These are phyloP conservation scores for Hemistola chrysoprasaria DNA, from an alignment of 2,888 invertebrate genomes.

Conservation along the genomic window DNA sequence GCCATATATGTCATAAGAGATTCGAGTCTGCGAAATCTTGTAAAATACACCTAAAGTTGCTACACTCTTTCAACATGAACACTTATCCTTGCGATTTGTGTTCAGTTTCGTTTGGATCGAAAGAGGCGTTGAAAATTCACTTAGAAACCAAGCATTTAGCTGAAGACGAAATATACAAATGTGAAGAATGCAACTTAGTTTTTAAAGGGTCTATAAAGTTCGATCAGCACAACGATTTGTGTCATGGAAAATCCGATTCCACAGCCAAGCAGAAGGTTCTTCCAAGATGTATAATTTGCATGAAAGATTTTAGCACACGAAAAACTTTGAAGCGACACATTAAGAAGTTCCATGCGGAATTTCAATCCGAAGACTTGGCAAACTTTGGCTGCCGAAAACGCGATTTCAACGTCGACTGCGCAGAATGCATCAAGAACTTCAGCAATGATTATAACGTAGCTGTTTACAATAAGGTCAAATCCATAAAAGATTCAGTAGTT, in stretches of 20 bases:
- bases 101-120: constrained; percentile 56
- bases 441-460: constrained; percentile 45
- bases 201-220: constrained; percentile 62
- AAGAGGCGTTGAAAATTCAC: constrained; percentile 55
- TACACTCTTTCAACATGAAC: constrained; percentile 66
- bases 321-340: constrained; percentile 67
- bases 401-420: constrained; percentile 51
- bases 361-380: constrained; percentile 56
- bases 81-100: constrained; percentile 63
- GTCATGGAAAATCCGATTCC: constrained; percentile 39
- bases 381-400: constrained; percentile 45
- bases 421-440: constrained; percentile 55
- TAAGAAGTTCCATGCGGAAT: constrained; percentile 61
- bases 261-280: constrained; percentile 41
- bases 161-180: constrained; percentile 64
- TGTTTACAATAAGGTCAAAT: constrained; percentile 46
- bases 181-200: constrained; percentile 60
- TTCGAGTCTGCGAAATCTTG: constrained; percentile 72
- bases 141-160: constrained; percentile 57
- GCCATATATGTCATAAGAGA: constrained; percentile 62
- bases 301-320: constrained; percentile 65
- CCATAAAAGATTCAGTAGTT: constrained; percentile 44
- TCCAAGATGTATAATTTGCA: constrained; percentile 61
- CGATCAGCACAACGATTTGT: constrained; percentile 50
- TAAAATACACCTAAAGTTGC: constrained; percentile 61